phyloP scores from a whole-genome alignment of 1,140 invertebrate genomes.

The Drosophila jambulina region DNA sequence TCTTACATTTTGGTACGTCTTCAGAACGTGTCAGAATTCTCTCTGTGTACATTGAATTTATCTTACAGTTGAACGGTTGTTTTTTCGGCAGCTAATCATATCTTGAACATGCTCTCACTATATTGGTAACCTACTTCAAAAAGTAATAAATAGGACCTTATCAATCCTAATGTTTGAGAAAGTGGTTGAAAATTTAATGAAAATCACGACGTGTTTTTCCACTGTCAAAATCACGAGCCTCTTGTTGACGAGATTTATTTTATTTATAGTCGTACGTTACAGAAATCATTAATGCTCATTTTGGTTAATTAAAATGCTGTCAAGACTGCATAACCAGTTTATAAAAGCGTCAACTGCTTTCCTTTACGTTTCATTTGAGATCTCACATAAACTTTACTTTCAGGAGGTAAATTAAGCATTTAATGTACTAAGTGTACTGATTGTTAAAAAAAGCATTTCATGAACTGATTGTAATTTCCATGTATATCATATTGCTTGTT shows the following conservation, averaged over 20 bases:
- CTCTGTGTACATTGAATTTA: neutral
- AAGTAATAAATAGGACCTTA: neutral
- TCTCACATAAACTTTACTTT: conserved; percentile 9
- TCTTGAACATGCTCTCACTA: no score
- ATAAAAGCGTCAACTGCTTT: neutral
- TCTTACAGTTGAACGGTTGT: neutral
- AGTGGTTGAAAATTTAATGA: neutral
- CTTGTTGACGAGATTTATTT: no score
- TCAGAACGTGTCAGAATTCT: no score
- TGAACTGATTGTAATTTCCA: conserved; percentile 16
- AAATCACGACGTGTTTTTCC: neutral
- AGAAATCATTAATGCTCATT: conserved; percentile 7
- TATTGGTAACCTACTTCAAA: neutral
- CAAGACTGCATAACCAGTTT: conserved; percentile 21
- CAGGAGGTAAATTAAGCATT: conserved; percentile 24
- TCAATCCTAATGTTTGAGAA: neutral
- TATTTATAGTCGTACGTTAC: conserved; percentile 18
- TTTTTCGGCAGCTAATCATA: conserved; percentile 1
- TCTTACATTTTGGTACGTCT: no score
- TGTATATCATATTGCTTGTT: conserved; percentile 25
- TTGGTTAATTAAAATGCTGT: conserved; percentile 3
- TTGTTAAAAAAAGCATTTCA: neutral
- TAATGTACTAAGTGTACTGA: neutral
- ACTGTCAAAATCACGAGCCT: neutral
- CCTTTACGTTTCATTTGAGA: neutral